phyloP scores from a whole-genome alignment of 1,140 invertebrate genomes.

The Drosophila suzukii region DNA sequence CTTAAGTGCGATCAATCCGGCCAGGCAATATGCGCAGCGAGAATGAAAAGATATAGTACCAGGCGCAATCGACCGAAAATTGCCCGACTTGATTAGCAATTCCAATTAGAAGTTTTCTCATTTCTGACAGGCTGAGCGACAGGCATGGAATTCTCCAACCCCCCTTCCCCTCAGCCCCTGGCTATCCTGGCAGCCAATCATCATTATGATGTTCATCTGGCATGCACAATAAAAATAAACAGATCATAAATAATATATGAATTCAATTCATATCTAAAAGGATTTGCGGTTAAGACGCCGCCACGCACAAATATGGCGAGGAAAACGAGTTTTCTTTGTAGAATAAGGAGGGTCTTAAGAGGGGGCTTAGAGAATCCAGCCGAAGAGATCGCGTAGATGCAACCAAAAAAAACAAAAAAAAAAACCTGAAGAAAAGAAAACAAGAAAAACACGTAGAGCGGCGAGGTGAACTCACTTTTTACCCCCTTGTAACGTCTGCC shows the following conservation, averaged over 20 bases:
- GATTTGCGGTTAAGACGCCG: conserved; percentile 79
- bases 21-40: background rate
- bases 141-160: conserved; percentile 34
- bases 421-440: conserved; percentile 54
- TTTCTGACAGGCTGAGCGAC: conserved; percentile 69
- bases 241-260: conserved; percentile 83
- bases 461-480: conserved; percentile 64
- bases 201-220: conserved; percentile 64
- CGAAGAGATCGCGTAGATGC: conserved; percentile 67
- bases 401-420: conserved; percentile 3
- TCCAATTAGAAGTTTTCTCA: conserved; percentile 82
- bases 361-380: conserved; percentile 44
- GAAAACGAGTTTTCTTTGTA: conserved; percentile 61
- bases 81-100: conserved; percentile 79
- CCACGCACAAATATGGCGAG: conserved; percentile 75
- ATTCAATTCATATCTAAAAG: conserved; percentile 82
- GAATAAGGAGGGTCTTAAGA: background rate
- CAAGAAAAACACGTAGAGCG: conserved; percentile 72
- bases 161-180: background rate
- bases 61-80: conserved; percentile 59
- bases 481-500: conserved; percentile 24
- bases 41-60: conserved; percentile 14
- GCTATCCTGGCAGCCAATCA: conserved; percentile 14
- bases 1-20: conserved; percentile 22
- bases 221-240: conserved; percentile 82